A percentile compares a stretch with the other conserved stretches of the same genome.
Evolutionary conservation across 2,888 invertebrate genomes (phyloP).

Genomic region (Lingula anatina): DNA sequence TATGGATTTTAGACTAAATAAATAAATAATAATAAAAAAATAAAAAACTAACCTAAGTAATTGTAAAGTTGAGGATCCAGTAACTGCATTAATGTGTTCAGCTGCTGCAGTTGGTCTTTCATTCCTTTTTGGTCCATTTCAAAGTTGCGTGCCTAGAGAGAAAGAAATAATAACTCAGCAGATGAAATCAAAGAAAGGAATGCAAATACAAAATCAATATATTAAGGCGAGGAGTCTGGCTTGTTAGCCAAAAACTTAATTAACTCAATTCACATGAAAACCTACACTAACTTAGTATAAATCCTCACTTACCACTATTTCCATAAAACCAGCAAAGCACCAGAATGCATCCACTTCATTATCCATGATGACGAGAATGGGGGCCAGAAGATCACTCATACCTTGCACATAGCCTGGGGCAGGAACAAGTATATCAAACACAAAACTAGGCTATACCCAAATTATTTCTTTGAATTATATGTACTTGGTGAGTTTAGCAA

Average conservation of each 20-base stretch:
- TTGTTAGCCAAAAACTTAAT: background rate
- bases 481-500: no score
- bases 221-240: background rate
- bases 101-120: conserved; percentile 83
- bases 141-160: conserved; percentile 65
- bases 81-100: conserved; percentile 75
- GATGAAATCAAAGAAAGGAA: no score
- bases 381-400: conserved; percentile 95
- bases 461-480: no score
- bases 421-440: background rate
- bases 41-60: conserved; percentile 62
- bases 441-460: background rate
- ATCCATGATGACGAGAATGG: conserved; percentile 79
- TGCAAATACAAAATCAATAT: background rate
- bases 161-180: no score
- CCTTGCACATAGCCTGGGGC: conserved; percentile 70
- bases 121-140: conserved; percentile 95
- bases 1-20: background rate
- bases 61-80: conserved; percentile 78
- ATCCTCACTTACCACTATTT: conserved; percentile 77
- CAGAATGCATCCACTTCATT: conserved; percentile 97
- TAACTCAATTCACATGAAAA: background rate
- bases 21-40: background rate
- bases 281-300: background rate
- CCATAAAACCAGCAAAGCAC: conserved; percentile 98